Base-by-base conservation (phyloP, 2,113 vertebrate species). In the Tringa solitaria region DNA sequence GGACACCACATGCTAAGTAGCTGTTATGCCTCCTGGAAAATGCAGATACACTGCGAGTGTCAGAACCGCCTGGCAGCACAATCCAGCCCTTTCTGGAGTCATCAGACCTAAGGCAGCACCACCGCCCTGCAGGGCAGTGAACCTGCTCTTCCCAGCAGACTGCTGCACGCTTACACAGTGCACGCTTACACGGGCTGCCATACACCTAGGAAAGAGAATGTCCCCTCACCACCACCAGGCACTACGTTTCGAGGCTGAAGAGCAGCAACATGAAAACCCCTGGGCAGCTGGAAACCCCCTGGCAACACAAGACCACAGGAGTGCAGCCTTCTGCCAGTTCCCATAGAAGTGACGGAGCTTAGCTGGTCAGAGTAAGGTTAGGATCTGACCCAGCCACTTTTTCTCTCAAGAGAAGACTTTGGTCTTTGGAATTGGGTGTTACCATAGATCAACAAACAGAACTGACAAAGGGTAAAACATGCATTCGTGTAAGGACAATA, bases 1-100 rank as follows among this genome's bases (percentile, higher is more conserved):
- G 93, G 69, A 56, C 76, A 37, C 76, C 89, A 89, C 81, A 94
- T 95, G 91, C 56, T 69, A 81, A 82, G 53, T 19, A 56, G 89
- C 50, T 84, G 4, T 21, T 75, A 9, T 4, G 27, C 33, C 27
- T 89, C 33, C 77, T 64, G 48, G 65, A 91, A 92, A 84, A 84
- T 3, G 35, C 37, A 57, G 53, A 75, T 19, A 46, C 27, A 1
- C 41, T 63, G 16, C 13, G 45, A 11, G 2, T 14, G n/a, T 81
- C 86, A 33, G 68, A 86, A 33, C 30, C 2, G 4, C 54, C 75
- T 50, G 80, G 68, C 68, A 80, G 67, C 4, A 2, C 39, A 84
- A 4, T 7, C 39, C 73, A 59, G 80, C 1, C 0, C 51, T 72
- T 87, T 48, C 64, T 32, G 70, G 32, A 46, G 65, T 30, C 26